phyloP scores from a whole-genome alignment of 2,113 vertebrate genomes.

The Mola mola region DNA sequence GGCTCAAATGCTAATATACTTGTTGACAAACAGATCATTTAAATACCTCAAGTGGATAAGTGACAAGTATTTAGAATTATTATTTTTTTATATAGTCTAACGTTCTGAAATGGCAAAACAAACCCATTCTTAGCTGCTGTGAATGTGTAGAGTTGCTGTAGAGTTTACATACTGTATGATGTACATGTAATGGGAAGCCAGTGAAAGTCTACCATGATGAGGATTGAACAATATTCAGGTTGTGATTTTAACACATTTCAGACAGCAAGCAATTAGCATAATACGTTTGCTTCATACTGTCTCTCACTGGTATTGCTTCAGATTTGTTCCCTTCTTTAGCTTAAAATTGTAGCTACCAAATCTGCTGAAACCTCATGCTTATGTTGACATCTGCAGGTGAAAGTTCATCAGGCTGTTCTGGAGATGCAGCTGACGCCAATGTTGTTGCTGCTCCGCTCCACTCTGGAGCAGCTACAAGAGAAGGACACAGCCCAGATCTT shows the following conservation, averaged over 20 bases:
- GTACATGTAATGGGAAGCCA: too few species aligned
- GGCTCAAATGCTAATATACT: background rate
- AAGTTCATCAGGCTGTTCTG: constrained; percentile 92
- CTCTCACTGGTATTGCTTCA: too few species aligned
- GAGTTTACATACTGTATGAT: too few species aligned
- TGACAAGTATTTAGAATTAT: too few species aligned
- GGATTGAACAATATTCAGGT: too few species aligned
- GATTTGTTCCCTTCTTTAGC: too few species aligned
- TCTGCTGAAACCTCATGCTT: too few species aligned
- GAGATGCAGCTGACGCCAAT: constrained; percentile 93
- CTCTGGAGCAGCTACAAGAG: constrained; percentile 94
- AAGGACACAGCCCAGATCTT: constrained; percentile 95
- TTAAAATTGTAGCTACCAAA: background rate
- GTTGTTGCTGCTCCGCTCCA: constrained; percentile 89
- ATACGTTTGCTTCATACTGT: constrained; percentile 1
- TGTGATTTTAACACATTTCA: background rate
- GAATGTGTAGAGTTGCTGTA: background rate
- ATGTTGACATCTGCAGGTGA: constrained; percentile 81
- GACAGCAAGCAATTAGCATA: background rate
- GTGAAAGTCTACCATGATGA: too few species aligned
- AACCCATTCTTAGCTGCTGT: background rate
- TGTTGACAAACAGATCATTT: too few species aligned
- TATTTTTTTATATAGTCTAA: too few species aligned
- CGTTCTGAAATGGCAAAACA: background rate
- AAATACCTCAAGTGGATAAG: background rate